Evolutionary conservation across 1,140 invertebrate genomes (phyloP).

Genomic region (Asbolus verrucosus): DNA sequence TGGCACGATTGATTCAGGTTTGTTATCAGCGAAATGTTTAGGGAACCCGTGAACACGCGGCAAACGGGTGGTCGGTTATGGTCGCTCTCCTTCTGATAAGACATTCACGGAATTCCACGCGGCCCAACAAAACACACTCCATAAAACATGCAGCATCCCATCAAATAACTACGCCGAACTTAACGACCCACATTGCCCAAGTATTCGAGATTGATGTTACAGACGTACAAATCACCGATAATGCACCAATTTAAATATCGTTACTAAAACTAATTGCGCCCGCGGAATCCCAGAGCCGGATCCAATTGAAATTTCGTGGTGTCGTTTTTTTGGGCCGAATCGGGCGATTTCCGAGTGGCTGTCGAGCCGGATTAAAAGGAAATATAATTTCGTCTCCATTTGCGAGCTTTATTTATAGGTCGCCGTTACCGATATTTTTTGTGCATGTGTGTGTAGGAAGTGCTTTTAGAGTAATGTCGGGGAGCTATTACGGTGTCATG

Average conservation of each 20-base stretch:
- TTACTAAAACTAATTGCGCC: too few relatives aligned
- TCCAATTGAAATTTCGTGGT: neutral
- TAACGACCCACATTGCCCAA: slow-evolving; percentile 28
- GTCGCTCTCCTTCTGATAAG: slow-evolving; percentile 35
- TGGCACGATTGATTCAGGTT: neutral
- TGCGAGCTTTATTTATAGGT: slow-evolving; percentile 31
- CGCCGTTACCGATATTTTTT: slow-evolving; percentile 34
- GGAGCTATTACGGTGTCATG: slow-evolving; percentile 44
- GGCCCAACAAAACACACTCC: slow-evolving; percentile 11
- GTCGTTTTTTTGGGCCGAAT: neutral
- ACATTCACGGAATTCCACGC: slow-evolving; percentile 31
- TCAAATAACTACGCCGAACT: neutral
- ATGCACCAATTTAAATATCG: slow-evolving; percentile 21
- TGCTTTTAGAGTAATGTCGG: slow-evolving; percentile 43
- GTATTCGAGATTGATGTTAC: slow-evolving; percentile 23
- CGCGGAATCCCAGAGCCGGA: neutral
- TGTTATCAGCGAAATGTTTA: slow-evolving; percentile 24
- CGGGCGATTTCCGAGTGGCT: neutral
- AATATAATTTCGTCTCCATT: slow-evolving; percentile 18
- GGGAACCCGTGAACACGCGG: slow-evolving; percentile 11
- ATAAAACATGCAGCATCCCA: slow-evolving; percentile 14
- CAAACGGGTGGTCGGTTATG: slow-evolving; percentile 41
- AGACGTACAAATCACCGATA: slow-evolving; percentile 33
- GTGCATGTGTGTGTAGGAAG: slow-evolving; percentile 26
- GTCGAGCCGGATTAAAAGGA: slow-evolving; percentile 1